A percentile compares a stretch with the other conserved stretches of the same genome.
Conservation (phyloP, 2,888 invertebrate species). For the Synergus gifuensis region DNA sequence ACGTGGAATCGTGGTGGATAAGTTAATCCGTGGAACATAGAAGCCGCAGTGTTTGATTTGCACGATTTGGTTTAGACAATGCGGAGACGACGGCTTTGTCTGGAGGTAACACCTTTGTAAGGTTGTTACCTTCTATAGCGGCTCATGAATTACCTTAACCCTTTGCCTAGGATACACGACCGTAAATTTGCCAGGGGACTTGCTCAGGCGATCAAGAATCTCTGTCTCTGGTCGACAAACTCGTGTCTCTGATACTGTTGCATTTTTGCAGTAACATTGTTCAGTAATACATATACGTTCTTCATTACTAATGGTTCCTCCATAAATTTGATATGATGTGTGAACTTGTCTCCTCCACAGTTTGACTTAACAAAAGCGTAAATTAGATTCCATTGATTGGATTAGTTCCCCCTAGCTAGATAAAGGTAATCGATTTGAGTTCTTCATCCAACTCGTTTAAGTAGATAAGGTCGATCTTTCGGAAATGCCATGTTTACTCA, state of each 20-base stretch:
- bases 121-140: constrained; percentile 56
- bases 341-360: no score
- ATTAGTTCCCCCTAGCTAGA: not conserved
- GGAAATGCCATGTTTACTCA: constrained; percentile 12
- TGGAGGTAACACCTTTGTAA: constrained; percentile 71
- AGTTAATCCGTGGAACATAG: constrained; percentile 45
- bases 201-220: not conserved
- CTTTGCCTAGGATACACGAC: not conserved
- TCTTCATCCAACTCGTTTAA: constrained; percentile 7
- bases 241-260: no score
- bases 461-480: constrained; percentile 18
- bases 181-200: not conserved
- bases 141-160: constrained; percentile 44
- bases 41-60: constrained; percentile 70
- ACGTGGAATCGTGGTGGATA: constrained; percentile 50
- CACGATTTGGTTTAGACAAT: constrained; percentile 73
- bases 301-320: no score
- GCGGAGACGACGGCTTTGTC: constrained; percentile 73
- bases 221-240: not conserved
- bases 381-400: not conserved
- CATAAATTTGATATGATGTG: no score
- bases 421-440: not conserved
- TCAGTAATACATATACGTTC: no score
- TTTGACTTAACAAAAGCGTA: not conserved
- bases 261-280: no score